Evolutionary conservation across 2,888 invertebrate species (phyloP).

Genomic region (Dynastes tityus): DNA sequence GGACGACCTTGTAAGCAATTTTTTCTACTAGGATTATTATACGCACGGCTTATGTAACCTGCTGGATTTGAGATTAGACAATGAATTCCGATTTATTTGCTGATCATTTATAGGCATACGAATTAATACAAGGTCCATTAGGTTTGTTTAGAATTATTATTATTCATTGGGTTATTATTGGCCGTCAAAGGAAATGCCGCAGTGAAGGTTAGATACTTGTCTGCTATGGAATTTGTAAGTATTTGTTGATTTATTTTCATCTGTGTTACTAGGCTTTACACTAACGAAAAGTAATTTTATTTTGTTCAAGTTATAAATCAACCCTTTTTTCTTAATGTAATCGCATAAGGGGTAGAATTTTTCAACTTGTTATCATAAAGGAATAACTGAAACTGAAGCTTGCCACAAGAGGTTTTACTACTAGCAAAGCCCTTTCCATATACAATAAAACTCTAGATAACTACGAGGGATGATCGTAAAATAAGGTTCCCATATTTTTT

Average conservation of each 20-base stretch:
- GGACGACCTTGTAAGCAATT: constrained; percentile 19
- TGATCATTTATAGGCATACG: constrained; percentile 11
- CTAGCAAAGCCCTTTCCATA: no score
- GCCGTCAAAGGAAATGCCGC: background rate
- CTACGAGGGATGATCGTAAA: no score
- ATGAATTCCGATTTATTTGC: constrained; percentile 29
- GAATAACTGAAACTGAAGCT: no score
- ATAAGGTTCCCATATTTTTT: no score
- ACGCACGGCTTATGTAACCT: constrained; percentile 20
- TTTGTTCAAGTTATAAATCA: no score
- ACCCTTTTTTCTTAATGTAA: no score
- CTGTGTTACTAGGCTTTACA: background rate
- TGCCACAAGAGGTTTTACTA: no score
- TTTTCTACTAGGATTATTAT: constrained; percentile 23
- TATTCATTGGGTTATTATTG: constrained; percentile 11
- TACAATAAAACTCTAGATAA: no score
- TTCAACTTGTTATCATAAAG: no score
- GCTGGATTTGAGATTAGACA: constrained; percentile 8
- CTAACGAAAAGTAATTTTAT: no score
- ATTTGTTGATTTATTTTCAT: background rate
- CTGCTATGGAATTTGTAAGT: background rate
- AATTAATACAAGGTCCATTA: constrained; percentile 5
- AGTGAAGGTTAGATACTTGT: background rate
- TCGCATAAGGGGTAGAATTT: no score
- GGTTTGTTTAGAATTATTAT: constrained; percentile 8